A percentile compares a stretch with the other conserved stretches of the same genome.
These are phyloP conservation scores for Cyclophora punctaria DNA, from an alignment of 2,888 invertebrate species.

Conservation along the genomic window DNA sequence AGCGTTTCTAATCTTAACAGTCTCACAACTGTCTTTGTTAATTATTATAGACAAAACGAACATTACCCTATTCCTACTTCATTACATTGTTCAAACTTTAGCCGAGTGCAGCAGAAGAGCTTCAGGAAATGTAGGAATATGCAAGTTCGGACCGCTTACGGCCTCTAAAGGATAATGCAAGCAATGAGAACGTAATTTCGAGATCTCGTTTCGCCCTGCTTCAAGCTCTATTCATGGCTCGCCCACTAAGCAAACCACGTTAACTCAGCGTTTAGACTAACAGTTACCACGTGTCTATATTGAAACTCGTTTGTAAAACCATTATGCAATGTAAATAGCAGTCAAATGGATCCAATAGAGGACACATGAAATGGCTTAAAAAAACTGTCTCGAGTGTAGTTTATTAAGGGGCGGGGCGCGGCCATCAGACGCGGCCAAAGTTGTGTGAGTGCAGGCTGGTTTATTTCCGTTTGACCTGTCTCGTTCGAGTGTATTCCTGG, in stretches of 20 bases:
- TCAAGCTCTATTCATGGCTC: slow-evolving; percentile 31
- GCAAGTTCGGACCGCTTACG: slow-evolving; percentile 31
- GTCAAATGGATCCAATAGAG: slow-evolving; percentile 16
- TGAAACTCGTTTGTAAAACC: background rate
- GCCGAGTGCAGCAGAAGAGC: slow-evolving; percentile 5
- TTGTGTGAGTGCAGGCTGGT: slow-evolving; percentile 65
- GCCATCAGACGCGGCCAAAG: slow-evolving; percentile 69
- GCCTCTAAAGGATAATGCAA: slow-evolving; percentile 32
- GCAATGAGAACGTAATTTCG: slow-evolving; percentile 32
- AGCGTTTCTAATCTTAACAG: too few relatives aligned
- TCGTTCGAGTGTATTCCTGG: slow-evolving; percentile 63
- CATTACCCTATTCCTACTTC: slow-evolving; percentile 5
- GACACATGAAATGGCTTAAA: slow-evolving; percentile 23
- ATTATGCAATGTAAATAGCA: too few relatives aligned
- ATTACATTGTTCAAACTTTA: slow-evolving; percentile 15
- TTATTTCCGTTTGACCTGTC: slow-evolving; percentile 72
- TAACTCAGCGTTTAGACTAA: slow-evolving; percentile 21
- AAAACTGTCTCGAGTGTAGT: slow-evolving; percentile 52
- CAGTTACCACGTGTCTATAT: background rate
- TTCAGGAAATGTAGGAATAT: slow-evolving; percentile 12
- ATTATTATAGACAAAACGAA: background rate
- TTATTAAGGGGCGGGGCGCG: slow-evolving; percentile 61
- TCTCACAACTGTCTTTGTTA: too few relatives aligned
- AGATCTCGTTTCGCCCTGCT: slow-evolving; percentile 30
- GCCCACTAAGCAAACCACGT: slow-evolving; percentile 24